phyloP scores from a whole-genome alignment of 2,113 vertebrate species.

The rat (Rattus norvegicus) region GRCr8 NC_086025.1:23243001-23243500 shows the following conservation, averaged over 20 bases:
- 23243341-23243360: rapidly evolving
- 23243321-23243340: rapidly evolving
- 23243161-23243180: slow-evolving; percentile 91
- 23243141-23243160: slow-evolving; percentile 93
- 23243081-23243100: slow-evolving; percentile 91
- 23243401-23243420: not conserved
- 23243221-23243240: not conserved
- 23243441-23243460: not conserved
- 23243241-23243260: not conserved
- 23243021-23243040: not conserved
- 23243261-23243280: rapidly evolving
- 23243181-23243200: not conserved
- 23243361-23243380: not conserved
- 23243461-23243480: not conserved
- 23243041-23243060: rapidly evolving
- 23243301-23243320: not conserved
- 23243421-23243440: not conserved
- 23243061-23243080: not conserved
- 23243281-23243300: not conserved
- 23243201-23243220: not conserved
- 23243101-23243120: slow-evolving; percentile 90
- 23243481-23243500: not conserved
- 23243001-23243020: not conserved
- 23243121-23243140: slow-evolving; percentile 93
- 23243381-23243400: not conserved